These are phyloP conservation scores for Perizoma flavofasciatum DNA, from an alignment of 2,888 invertebrate genomes.

Conservation along the genomic window DNA sequence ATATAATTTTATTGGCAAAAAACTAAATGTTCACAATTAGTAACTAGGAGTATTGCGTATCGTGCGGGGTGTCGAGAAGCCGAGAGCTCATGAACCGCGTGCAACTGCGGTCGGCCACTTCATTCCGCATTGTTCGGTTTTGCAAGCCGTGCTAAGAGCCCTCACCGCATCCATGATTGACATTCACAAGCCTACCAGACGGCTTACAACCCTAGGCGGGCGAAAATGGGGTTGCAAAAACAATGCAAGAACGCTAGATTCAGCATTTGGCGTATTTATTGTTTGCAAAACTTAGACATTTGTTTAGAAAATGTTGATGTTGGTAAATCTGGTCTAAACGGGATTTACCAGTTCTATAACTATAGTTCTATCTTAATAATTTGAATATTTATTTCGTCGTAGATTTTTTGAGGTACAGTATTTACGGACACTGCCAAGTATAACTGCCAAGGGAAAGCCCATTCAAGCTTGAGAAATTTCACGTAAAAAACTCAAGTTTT, in stretches of 20 bases:
- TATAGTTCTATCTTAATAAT: background rate
- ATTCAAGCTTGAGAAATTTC: no score
- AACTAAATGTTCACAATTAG: background rate
- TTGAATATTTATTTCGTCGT: background rate
- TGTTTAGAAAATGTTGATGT: slow-evolving; percentile 24
- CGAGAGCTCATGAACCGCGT: slow-evolving; percentile 32
- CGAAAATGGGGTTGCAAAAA: slow-evolving; percentile 45
- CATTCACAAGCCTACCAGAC: slow-evolving; percentile 58
- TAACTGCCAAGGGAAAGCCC: no score
- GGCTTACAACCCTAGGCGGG: slow-evolving; percentile 58
- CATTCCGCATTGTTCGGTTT: slow-evolving; percentile 74
- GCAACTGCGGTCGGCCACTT: slow-evolving; percentile 59
- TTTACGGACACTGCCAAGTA: background rate
- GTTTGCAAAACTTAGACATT: slow-evolving; percentile 18
- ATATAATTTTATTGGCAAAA: background rate
- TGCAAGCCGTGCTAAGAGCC: slow-evolving; percentile 61
- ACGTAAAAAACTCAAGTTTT: background rate
- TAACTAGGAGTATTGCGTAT: slow-evolving; percentile 10
- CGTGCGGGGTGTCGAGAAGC: slow-evolving; percentile 24
- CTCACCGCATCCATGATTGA: slow-evolving; percentile 68
- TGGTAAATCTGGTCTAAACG: slow-evolving; percentile 16
- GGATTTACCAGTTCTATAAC: slow-evolving; percentile 6
- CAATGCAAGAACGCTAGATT: slow-evolving; percentile 25
- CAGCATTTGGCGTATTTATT: slow-evolving; percentile 26
- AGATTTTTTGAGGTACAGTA: background rate